A percentile compares a stretch with the other conserved stretches of the same genome.
These are phyloP conservation scores for Probosciger aterrimus DNA, from an alignment of 2,113 vertebrate species.

Conservation along the genomic window DNA sequence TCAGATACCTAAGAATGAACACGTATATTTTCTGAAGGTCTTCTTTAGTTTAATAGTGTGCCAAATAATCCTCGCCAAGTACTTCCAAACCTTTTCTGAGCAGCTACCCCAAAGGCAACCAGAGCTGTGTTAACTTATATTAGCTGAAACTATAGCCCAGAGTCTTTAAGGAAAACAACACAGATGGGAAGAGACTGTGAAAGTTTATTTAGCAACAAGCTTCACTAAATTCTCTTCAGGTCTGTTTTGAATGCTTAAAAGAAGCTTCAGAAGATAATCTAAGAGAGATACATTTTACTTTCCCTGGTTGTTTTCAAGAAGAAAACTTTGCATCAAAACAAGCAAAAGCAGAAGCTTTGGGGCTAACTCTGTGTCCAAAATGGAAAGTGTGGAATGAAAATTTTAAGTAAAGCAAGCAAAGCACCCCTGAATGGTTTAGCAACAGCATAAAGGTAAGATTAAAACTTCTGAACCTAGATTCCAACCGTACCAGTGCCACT, in stretches of 20 bases:
- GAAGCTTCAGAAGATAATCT: neutral
- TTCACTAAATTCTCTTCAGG: neutral
- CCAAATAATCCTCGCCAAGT: neutral
- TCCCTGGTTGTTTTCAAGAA: neutral
- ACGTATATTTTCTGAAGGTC: neutral
- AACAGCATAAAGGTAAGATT: neutral
- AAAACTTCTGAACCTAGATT: constrained; percentile 4
- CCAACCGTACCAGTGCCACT: neutral
- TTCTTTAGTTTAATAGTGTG: neutral
- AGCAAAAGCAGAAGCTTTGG: neutral
- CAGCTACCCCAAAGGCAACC: neutral
- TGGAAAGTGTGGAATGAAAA: neutral
- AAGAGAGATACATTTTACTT: neutral
- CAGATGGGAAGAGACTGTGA: neutral
- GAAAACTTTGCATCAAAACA: neutral
- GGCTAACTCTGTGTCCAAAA: neutral
- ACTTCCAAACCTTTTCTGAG: neutral
- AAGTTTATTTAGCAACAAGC: neutral
- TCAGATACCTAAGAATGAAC: neutral
- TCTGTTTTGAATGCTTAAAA: neutral
- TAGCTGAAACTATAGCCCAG: neutral
- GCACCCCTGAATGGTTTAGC: neutral
- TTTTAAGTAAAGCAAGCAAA: neutral
- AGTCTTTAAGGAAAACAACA: neutral
- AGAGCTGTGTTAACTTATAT: neutral